Percentiles rank a stretch among this genome's conserved stretches.
Conservation (phyloP, 2,113 vertebrate genomes). For the Rhea pennata region DNA sequence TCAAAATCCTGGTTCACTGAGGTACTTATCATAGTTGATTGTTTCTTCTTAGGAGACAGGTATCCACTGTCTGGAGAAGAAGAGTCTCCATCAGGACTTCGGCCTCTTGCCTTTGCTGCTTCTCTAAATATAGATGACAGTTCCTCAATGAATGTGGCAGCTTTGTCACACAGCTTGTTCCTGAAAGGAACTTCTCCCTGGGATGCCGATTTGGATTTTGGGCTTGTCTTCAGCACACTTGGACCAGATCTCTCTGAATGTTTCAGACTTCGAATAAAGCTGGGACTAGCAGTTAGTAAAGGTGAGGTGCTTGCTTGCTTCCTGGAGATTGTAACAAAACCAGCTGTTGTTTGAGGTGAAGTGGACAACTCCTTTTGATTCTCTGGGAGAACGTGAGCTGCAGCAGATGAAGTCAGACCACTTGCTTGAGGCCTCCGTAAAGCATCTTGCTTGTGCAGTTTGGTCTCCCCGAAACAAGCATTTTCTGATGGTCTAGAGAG, state of each 20-base stretch:
- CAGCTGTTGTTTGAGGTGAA: constrained; percentile 24
- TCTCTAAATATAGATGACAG: constrained; percentile 94
- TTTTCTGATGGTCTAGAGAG: constrained; percentile 50
- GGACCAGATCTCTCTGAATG: constrained; percentile 41
- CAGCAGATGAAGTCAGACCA: not conserved
- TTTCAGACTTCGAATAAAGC: constrained; percentile 73
- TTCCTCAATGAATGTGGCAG: constrained; percentile 93
- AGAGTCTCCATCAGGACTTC: constrained; percentile 86
- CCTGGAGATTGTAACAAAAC: constrained; percentile 22
- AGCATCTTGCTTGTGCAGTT: not conserved
- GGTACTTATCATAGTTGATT: constrained; percentile 1
- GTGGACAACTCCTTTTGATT: not conserved
- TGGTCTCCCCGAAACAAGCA: constrained; percentile 2
- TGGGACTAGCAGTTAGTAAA: constrained; percentile 70
- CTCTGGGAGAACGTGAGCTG: not conserved
- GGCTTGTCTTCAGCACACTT: not conserved
- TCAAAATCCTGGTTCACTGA: constrained; percentile 60
- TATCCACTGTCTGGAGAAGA: constrained; percentile 97
- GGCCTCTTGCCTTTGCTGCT: constrained; percentile 78
- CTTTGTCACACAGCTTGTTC: constrained; percentile 87
- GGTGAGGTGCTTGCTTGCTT: constrained; percentile 58
- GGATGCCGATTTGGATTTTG: constrained; percentile 20
- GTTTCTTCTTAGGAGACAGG: constrained; percentile 86
- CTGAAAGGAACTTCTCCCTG: constrained; percentile 77
- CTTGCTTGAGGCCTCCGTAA: not conserved